Evolutionary conservation across 2,113 vertebrate genomes (phyloP), one percentile per base, ranked within the genome.

Genomic region (Irena cyanogastra): DNA sequence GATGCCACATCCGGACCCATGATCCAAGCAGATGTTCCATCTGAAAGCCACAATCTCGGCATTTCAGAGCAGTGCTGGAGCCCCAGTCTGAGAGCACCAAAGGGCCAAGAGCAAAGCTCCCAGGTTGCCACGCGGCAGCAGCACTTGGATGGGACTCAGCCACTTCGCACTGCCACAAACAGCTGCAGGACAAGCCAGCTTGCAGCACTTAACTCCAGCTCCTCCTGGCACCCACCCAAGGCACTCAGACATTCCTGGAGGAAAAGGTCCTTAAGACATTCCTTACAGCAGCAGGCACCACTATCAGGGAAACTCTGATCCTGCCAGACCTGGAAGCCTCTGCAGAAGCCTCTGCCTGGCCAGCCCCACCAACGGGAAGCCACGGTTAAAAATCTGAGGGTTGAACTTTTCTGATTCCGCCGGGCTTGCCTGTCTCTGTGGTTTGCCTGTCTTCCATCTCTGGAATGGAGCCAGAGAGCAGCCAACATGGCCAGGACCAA

Each of bases 201-300:
- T 5, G 0, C 71, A 28, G 53, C 56, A 6, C 41, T 6, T 0
- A 69, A 41, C 21, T 83, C 71, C 63, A 54, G 61, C 66, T 54
- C 78, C 61, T n/a, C 30, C 54, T 71, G 64, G 70, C 45, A 79
- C 3, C 19, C 22, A 24, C 26, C 50, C 45, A 30, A 52, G 6
- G 37, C 19, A 39, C 26, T 50, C 37, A 0, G 0, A 22, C 50
- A 3, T 3, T 6, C 42, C 26, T 2, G 0, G 6, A 41, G 42
- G 39, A 12, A 42, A 83, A 60, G 19, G 37, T 41, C 49, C 30
- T 4, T 4, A 18, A 9, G 16, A 39, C 6, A 2, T 42, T 65
- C 77, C 30, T 19, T 8, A 6, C 16, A 17, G 57, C 30, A 44
- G 5, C 30, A 50, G 30, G 4, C 33, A 42, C 59, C 39, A 27